Evolutionary conservation across 2,797 vertebrate genomes (phyloP).

Genomic region (Epinephelus coioides): DNA sequence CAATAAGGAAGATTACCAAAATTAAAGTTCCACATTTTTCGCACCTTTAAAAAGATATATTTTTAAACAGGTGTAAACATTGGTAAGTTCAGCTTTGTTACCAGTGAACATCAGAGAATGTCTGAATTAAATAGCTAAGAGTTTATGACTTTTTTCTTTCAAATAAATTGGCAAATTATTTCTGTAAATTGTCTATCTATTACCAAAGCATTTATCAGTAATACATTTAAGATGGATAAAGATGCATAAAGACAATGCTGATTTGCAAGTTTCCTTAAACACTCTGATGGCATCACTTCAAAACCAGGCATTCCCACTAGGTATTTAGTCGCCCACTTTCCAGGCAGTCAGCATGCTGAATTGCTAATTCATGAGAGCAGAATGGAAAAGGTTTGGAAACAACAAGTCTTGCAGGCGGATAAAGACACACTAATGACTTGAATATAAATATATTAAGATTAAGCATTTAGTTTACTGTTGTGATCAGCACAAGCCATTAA

Average conservation of each 20-base stretch:
- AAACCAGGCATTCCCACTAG: constrained; percentile 16
- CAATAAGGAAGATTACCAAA: too few species aligned
- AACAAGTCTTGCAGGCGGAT: constrained; percentile 5
- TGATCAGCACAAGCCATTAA: constrained; percentile 25
- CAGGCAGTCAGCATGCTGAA: constrained; percentile 40
- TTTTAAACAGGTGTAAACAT: too few species aligned
- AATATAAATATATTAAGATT: constrained; percentile 13
- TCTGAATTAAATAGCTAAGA: too few species aligned
- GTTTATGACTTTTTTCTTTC: too few species aligned
- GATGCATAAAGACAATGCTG: constrained; percentile 3
- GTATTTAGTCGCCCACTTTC: constrained; percentile 39
- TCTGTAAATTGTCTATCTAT: too few species aligned
- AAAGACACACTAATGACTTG: constrained; percentile 27
- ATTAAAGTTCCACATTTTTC: too few species aligned
- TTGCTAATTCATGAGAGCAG: constrained; percentile 21
- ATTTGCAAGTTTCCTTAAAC: constrained; percentile 14
- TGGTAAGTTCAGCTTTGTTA: too few species aligned
- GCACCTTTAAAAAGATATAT: too few species aligned
- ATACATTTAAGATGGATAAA: too few species aligned
- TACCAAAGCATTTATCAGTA: too few species aligned
- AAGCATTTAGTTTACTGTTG: constrained; percentile 15
- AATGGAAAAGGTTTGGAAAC: constrained; percentile 31
- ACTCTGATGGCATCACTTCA: constrained; percentile 6
- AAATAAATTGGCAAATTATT: too few species aligned
- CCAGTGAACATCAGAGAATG: too few species aligned